Evolutionary conservation across 2,888 invertebrate species (phyloP).

Genomic region (Pogonocherus hispidulus): DNA sequence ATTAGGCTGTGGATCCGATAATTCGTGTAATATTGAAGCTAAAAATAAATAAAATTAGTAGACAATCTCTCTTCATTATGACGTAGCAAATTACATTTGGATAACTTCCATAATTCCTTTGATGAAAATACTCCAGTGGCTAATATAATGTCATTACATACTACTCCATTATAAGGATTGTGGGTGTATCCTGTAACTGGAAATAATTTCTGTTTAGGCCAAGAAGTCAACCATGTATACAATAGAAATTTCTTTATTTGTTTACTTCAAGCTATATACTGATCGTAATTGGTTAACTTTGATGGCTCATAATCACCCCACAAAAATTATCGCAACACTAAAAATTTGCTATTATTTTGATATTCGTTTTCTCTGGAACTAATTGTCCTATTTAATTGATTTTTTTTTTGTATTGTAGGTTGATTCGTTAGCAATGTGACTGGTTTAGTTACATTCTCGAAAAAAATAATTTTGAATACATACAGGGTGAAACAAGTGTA

Average conservation of each 20-base stretch:
- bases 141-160: slow-evolving; percentile 99
- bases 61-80: slow-evolving; percentile 33
- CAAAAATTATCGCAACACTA: too few species aligned
- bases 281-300: too few species aligned
- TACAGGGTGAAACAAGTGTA: too few species aligned
- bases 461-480: too few species aligned
- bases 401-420: too few species aligned
- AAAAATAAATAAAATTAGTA: slow-evolving; percentile 57
- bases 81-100: slow-evolving; percentile 76
- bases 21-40: slow-evolving; percentile 96
- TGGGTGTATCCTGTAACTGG: slow-evolving; percentile 82
- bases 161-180: slow-evolving; percentile 98
- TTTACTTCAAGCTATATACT: slow-evolving; percentile 1
- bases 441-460: too few species aligned
- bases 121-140: slow-evolving; percentile 99
- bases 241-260: slow-evolving; percentile 17
- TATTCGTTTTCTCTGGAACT: too few species aligned
- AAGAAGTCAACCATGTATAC: slow-evolving; percentile 13
- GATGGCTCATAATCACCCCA: too few species aligned
- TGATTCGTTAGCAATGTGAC: too few species aligned
- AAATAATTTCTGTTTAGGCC: slow-evolving; percentile 47
- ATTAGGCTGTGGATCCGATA: slow-evolving; percentile 78
- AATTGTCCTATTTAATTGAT: too few species aligned
- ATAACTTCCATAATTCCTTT: slow-evolving; percentile 98
- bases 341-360: too few species aligned